phyloP scores from a whole-genome alignment of 2,113 vertebrate species.

The Phylloscopus trochilus region DNA sequence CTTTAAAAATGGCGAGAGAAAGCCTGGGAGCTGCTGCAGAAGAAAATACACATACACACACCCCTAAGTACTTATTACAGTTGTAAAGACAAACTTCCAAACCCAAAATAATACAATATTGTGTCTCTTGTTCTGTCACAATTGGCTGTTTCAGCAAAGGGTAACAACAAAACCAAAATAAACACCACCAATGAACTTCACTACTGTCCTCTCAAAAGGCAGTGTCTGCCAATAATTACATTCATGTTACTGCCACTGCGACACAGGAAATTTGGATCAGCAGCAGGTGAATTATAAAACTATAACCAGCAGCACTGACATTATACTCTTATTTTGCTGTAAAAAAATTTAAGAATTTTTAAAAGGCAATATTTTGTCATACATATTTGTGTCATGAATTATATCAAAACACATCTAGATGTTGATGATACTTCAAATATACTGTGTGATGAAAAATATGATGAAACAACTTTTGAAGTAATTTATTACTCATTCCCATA shows the following conservation, averaged over 20 bases:
- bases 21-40: neutral
- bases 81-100: neutral
- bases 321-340: neutral
- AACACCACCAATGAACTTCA: neutral
- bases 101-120: neutral
- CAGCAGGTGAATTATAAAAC: neutral
- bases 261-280: neutral
- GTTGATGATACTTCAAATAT: neutral
- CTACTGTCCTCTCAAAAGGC: neutral
- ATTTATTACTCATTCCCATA: neutral
- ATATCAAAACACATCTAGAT: neutral
- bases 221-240: neutral
- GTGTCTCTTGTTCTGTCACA: neutral
- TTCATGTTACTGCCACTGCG: neutral
- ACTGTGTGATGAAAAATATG: neutral
- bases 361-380: neutral
- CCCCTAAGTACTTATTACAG: neutral
- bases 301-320: neutral
- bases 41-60: neutral
- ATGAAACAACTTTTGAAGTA: neutral
- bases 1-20: neutral
- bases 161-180: neutral
- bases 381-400: neutral
- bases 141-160: neutral
- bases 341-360: neutral